Evolutionary conservation across 2,113 vertebrate species (phyloP).

Genomic region (Oncorhynchus kisutch): DNA sequence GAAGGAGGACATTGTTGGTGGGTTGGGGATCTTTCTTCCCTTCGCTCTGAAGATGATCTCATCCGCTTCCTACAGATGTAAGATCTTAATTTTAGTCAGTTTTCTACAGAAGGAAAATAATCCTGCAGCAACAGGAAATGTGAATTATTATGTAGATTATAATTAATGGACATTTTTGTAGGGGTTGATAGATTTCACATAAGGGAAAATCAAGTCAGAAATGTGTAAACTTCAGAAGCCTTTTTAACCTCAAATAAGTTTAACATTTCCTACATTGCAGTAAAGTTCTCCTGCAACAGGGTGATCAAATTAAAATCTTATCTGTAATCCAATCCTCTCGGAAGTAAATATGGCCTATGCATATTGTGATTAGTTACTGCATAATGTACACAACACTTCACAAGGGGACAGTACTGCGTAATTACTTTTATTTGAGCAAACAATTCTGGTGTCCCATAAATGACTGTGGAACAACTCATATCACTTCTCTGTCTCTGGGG

Average conservation of each 20-base stretch:
- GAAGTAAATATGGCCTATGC: slow-evolving; percentile 57
- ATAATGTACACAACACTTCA: slow-evolving; percentile 21
- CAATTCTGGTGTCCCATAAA: slow-evolving; percentile 39
- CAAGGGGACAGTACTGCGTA: slow-evolving; percentile 27
- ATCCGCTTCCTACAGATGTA: slow-evolving; percentile 3
- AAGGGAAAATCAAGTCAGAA: too few species aligned
- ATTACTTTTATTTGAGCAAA: slow-evolving; percentile 47
- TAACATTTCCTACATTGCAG: too few species aligned
- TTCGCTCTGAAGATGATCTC: slow-evolving; percentile 52
- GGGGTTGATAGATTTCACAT: too few species aligned
- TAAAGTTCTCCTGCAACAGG: too few species aligned
- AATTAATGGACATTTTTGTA: too few species aligned
- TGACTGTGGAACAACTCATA: slow-evolving; percentile 26
- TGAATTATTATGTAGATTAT: too few species aligned
- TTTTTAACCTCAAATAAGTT: slow-evolving; percentile 14
- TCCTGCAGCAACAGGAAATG: too few species aligned
- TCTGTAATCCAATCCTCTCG: slow-evolving; percentile 32
- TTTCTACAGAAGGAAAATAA: too few species aligned
- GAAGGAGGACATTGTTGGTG: slow-evolving; percentile 60
- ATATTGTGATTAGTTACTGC: slow-evolving; percentile 44
- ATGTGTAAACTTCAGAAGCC: too few species aligned
- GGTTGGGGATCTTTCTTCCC: slow-evolving; percentile 51
- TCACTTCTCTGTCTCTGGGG: slow-evolving; percentile 48
- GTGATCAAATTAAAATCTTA: too few species aligned
- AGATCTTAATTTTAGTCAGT: too few species aligned